Evolutionary conservation across 2,113 vertebrate species (phyloP).

Genomic region (Heliornis fulica): DNA sequence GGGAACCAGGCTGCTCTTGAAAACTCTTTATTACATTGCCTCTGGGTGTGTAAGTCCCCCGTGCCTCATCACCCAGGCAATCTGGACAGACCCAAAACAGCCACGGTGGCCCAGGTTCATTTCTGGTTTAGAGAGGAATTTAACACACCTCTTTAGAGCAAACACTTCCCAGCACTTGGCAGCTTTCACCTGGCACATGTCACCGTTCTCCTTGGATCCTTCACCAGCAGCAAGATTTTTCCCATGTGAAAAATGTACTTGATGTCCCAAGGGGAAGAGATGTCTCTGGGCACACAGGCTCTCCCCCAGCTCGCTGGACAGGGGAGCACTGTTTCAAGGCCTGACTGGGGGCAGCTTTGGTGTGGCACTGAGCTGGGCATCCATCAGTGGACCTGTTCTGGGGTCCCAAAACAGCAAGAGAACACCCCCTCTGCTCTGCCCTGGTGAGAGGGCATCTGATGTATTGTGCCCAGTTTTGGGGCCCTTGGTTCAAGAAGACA

Average conservation of each 20-base stretch:
- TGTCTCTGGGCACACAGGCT: fast-evolving
- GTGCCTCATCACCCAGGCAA: background rate
- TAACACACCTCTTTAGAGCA: background rate
- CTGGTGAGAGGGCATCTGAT: too few species aligned
- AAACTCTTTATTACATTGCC: background rate
- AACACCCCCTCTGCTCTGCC: too few species aligned
- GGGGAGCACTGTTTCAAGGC: fast-evolving
- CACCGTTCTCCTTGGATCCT: background rate
- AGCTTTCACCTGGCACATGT: fast-evolving
- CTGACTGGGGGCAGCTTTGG: background rate
- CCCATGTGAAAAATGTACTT: slow-evolving; percentile 25
- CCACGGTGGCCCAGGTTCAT: background rate
- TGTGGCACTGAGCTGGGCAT: fast-evolving
- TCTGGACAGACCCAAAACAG: background rate
- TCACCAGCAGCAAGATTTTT: background rate
- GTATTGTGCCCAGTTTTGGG: too few species aligned
- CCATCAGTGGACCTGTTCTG: background rate
- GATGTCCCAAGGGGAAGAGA: background rate
- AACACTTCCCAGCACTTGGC: background rate
- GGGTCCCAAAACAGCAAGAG: background rate
- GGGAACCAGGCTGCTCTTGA: background rate
- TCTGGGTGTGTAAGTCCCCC: background rate
- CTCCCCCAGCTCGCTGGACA: background rate
- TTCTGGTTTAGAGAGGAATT: background rate
- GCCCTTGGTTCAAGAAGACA: too few species aligned